These are phyloP conservation scores for Upupa epops DNA, from an alignment of 2,113 vertebrate species.

Conservation along the genomic window DNA sequence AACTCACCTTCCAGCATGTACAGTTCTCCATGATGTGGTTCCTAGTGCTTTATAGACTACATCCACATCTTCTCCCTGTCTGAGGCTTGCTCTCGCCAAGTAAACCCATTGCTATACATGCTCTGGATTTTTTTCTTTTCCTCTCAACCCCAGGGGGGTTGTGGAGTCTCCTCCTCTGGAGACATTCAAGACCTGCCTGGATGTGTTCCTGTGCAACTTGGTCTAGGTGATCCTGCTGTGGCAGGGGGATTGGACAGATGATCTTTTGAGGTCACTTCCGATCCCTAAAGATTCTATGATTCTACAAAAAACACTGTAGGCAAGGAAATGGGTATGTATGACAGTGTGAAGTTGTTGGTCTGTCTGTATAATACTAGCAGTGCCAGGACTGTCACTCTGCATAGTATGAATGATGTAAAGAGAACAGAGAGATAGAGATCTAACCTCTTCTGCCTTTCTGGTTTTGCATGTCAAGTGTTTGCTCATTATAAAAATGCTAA, in stretches of 20 bases:
- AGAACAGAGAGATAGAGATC: rapidly evolving
- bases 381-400: neutral
- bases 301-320: neutral
- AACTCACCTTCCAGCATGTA: neutral
- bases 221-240: too few relatives aligned
- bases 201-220: too few relatives aligned
- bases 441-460: neutral
- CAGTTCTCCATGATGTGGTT: rapidly evolving
- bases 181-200: too few relatives aligned
- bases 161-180: too few relatives aligned
- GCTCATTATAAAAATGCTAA: neutral
- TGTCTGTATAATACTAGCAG: neutral
- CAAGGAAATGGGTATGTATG: rapidly evolving
- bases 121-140: neutral
- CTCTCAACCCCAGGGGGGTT: neutral
- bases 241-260: too few relatives aligned
- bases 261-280: too few relatives aligned
- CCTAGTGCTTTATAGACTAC: neutral
- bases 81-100: neutral
- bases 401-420: neutral
- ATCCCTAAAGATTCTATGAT: too few relatives aligned
- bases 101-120: rapidly evolving
- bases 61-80: neutral
- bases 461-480: neutral
- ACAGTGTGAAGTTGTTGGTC: neutral